phyloP scores from a whole-genome alignment of 1,140 invertebrate species.

The Zaprionus vittiger region DNA sequence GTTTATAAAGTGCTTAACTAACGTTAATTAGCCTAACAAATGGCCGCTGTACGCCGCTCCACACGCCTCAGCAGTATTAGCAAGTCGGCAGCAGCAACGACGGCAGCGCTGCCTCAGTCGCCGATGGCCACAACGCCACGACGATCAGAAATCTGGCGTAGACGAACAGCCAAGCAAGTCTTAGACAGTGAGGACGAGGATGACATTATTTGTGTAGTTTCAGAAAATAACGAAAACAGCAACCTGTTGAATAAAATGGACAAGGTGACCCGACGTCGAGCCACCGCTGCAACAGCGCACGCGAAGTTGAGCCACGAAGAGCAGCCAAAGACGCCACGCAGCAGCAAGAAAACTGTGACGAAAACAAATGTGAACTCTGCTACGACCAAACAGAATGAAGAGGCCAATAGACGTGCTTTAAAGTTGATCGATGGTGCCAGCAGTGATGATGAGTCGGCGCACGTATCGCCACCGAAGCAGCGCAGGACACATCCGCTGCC shows the following conservation, averaged over 20 bases:
- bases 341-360: constrained; percentile 57
- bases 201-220: constrained; percentile 58
- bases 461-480: constrained; percentile 76
- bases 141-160: constrained; percentile 71
- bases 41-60: constrained; percentile 76
- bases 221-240: constrained; percentile 79
- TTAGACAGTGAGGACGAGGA: constrained; percentile 63
- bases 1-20: constrained; percentile 12
- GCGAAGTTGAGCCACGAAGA: background rate
- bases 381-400: constrained; percentile 24
- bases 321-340: constrained; percentile 75
- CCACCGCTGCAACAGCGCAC: constrained; percentile 21
- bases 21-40: constrained; percentile 31
- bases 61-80: constrained; percentile 74
- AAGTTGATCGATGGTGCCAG: constrained; percentile 10
- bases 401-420: constrained; percentile 34
- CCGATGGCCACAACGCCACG: constrained; percentile 54
- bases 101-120: constrained; percentile 52
- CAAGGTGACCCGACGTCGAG: constrained; percentile 49
- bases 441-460: constrained; percentile 26
- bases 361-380: constrained; percentile 27
- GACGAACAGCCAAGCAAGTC: constrained; percentile 53
- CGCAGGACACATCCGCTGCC: constrained; percentile 53
- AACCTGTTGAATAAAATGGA: constrained; percentile 78
- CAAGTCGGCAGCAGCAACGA: constrained; percentile 49